Percentiles rank a stretch among this genome's conserved stretches.
These are phyloP conservation scores for Actinernus sp. DNA, from an alignment of 92 coral and sea anemone genomes.

Conservation along the genomic window DNA sequence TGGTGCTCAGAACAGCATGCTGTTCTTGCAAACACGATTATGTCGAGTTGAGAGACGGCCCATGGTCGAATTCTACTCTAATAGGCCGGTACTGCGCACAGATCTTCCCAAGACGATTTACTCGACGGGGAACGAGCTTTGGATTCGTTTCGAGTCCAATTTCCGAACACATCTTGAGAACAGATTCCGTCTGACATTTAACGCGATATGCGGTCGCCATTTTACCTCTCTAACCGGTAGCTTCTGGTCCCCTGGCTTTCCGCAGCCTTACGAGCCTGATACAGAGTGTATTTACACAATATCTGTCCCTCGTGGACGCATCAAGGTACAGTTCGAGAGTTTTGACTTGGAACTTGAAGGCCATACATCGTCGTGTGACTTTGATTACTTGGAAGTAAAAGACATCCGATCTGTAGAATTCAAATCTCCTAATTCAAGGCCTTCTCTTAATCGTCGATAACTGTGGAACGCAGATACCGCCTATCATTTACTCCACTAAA, in stretches of 20 bases:
- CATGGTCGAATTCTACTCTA: constrained; percentile 69
- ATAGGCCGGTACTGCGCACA: constrained; percentile 94
- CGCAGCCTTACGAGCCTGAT: constrained; percentile 61
- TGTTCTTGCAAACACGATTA: constrained; percentile 90
- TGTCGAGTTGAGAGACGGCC: constrained; percentile 93
- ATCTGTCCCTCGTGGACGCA: constrained; percentile 84
- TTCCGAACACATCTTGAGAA: constrained; percentile 67
- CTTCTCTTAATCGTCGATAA: constrained; percentile 49
- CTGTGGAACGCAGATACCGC: constrained; percentile 85
- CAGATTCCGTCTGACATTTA: constrained; percentile 81
- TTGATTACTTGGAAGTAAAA: constrained; percentile 77
- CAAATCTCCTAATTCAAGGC: constrained; percentile 35
- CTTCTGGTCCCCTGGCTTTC: constrained; percentile 74
- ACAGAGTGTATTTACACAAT: constrained; percentile 84
- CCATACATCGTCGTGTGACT: constrained; percentile 70
- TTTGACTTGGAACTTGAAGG: constrained; percentile 52
- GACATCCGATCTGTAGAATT: constrained; percentile 76
- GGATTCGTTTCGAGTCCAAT: constrained; percentile 79
- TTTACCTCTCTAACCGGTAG: constrained; percentile 55
- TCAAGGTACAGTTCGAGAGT: constrained; percentile 78
- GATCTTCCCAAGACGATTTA: constrained; percentile 71
- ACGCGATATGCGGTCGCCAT: constrained; percentile 87
- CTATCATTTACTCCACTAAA: constrained; percentile 77
- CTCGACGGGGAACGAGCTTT: constrained; percentile 73
- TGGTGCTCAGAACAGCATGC: constrained; percentile 84